phyloP scores from a whole-genome alignment of 2,797 vertebrate species.

The Apogon talboti region DNA sequence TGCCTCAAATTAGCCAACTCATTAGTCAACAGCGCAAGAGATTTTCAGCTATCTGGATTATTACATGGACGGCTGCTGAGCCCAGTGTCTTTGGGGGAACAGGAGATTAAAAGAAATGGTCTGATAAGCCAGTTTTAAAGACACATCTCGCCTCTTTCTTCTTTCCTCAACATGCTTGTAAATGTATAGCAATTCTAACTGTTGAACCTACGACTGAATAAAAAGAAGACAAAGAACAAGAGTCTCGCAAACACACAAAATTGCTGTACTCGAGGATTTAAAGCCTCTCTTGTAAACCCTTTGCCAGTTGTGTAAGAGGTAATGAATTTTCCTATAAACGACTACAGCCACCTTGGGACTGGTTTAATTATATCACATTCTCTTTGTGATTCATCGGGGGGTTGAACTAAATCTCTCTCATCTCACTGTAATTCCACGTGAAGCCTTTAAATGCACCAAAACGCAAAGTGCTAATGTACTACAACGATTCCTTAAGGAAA shows the following conservation, averaged over 20 bases:
- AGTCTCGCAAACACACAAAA: background rate
- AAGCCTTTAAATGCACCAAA: slow-evolving; percentile 32
- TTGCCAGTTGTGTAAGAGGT: slow-evolving; percentile 26
- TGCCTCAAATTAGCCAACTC: slow-evolving; percentile 60
- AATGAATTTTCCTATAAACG: slow-evolving; percentile 54
- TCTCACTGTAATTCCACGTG: slow-evolving; percentile 39
- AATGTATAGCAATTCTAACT: background rate
- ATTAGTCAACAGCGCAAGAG: slow-evolving; percentile 58
- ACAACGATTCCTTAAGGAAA: slow-evolving; percentile 15
- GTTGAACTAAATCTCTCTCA: slow-evolving; percentile 46
- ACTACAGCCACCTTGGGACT: slow-evolving; percentile 55
- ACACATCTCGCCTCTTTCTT: slow-evolving; percentile 3
- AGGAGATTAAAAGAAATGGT: slow-evolving; percentile 16
- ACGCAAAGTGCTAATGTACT: slow-evolving; percentile 39
- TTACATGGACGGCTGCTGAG: slow-evolving; percentile 31
- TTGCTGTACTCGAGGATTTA: background rate
- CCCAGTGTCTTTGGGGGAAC: background rate
- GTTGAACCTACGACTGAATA: background rate
- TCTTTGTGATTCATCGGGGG: slow-evolving; percentile 44
- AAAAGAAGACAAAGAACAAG: background rate
- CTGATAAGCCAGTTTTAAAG: slow-evolving; percentile 1
- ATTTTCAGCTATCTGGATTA: slow-evolving; percentile 39
- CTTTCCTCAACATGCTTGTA: slow-evolving; percentile 1
- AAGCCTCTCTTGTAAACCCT: slow-evolving; percentile 26
- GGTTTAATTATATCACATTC: slow-evolving; percentile 55